Conservation (phyloP, 2,797 vertebrate species). For the Graptemys geographica region DNA sequence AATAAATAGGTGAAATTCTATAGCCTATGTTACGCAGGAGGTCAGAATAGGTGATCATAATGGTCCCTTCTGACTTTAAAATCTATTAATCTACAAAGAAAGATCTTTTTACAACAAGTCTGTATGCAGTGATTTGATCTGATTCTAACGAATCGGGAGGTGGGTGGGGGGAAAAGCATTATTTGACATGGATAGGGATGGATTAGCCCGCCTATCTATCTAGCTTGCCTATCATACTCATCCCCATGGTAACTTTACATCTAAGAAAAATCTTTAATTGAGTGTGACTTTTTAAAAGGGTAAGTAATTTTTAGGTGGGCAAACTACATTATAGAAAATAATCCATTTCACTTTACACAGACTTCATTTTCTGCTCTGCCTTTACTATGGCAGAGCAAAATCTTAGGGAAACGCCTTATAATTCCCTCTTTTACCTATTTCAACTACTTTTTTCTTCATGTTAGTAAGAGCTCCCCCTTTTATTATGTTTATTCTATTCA, state of each 20-base stretch:
- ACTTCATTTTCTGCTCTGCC: neutral
- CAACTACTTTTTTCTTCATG: neutral
- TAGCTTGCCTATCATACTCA: neutral
- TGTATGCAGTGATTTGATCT: neutral
- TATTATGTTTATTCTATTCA: neutral
- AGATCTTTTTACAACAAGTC: neutral
- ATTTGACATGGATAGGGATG: neutral
- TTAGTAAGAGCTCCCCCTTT: neutral
- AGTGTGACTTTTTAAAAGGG: neutral
- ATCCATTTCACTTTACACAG: neutral
- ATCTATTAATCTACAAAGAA: neutral
- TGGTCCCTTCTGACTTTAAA: neutral
- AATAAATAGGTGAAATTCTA: neutral
- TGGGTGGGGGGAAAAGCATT: neutral
- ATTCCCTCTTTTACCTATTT: neutral
- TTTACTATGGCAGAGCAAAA: neutral
- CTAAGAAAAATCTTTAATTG: neutral
- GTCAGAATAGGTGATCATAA: neutral
- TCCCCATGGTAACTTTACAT: fast-evolving
- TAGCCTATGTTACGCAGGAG: neutral
- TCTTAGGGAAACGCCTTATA: neutral
- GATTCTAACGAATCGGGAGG: neutral
- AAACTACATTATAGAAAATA: neutral
- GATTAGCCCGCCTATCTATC: neutral
- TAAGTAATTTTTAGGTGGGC: neutral